These are phyloP conservation scores for Drosophila erecta DNA, from an alignment of 1,140 invertebrate species.

Conservation along the genomic window DNA sequence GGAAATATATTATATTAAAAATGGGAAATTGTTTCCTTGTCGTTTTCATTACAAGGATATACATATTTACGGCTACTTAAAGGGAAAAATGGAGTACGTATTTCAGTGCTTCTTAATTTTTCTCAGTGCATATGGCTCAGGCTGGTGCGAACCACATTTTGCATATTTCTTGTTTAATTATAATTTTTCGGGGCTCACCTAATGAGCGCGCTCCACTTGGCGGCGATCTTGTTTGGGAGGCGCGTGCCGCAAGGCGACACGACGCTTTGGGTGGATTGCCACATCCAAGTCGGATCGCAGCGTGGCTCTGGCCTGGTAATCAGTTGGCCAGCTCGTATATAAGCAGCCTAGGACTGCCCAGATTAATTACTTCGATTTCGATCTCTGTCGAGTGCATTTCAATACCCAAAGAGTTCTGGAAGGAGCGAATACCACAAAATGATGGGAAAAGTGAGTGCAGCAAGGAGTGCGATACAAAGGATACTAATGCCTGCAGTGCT, in stretches of 20 bases:
- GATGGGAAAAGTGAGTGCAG: constrained; percentile 67
- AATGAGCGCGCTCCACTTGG: constrained; percentile 62
- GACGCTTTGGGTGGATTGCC: constrained; percentile 61
- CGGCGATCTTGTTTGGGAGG: constrained; percentile 52
- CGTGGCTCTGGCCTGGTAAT: constrained; percentile 1
- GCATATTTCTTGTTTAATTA: constrained; percentile 70
- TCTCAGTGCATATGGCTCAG: constrained; percentile 16
- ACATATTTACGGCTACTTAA: no score
- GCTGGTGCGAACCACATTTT: constrained; percentile 52
- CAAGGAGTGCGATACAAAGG: no score
- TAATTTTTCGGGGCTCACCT: constrained; percentile 57
- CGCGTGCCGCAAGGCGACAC: constrained; percentile 43
- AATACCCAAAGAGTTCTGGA: constrained; percentile 36
- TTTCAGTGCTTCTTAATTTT: constrained; percentile 1
- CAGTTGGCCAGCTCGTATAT: constrained; percentile 51
- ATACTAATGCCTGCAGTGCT: background rate
- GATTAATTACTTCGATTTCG: constrained; percentile 71
- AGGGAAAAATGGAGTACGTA: no score
- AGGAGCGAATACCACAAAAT: constrained; percentile 9
- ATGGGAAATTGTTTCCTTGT: no score
- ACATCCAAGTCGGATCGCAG: constrained; percentile 42
- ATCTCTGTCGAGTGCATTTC: constrained; percentile 64
- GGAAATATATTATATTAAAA: no score
- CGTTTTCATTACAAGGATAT: no score
- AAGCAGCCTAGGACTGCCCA: constrained; percentile 65